Percentiles rank a stretch among this genome's conserved stretches.
These are phyloP conservation scores for Octopus bimaculoides DNA, from an alignment of 1,140 invertebrate species.

Conservation along the genomic window DNA sequence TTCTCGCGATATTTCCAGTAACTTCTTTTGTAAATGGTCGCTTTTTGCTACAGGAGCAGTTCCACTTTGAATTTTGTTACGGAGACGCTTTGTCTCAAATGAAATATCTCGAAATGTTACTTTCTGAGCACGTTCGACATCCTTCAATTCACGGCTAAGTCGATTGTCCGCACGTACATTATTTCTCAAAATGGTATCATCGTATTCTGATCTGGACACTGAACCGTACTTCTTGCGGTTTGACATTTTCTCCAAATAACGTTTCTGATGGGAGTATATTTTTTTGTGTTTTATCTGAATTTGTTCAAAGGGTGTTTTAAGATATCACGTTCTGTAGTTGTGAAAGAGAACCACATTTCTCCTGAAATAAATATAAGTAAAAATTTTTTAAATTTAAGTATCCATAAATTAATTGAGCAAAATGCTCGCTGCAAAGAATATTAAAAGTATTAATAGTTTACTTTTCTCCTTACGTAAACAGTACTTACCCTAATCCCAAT, in stretches of 20 bases:
- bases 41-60: not conserved
- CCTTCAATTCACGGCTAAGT: not conserved
- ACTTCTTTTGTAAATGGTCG: not conserved
- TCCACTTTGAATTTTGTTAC: not conserved
- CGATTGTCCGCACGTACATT: slow-evolving; percentile 8
- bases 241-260: not conserved
- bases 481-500: no score
- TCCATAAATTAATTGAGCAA: no score
- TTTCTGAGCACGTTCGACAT: slow-evolving; percentile 3
- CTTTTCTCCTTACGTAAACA: no score
- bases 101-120: slow-evolving; percentile 1
- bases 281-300: no score
- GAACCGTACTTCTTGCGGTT: not conserved
- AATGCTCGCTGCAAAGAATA: no score
- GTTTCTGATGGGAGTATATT: no score
- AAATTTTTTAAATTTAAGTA: no score
- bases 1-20: not conserved
- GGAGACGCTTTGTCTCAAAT: not conserved
- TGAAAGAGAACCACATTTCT: no score
- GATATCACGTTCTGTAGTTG: no score
- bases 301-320: no score
- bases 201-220: slow-evolving; percentile 3
- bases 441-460: no score
- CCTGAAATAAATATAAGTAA: no score
- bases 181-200: not conserved